Percentiles rank a stretch among this genome's conserved stretches.
Evolutionary conservation across 2,888 invertebrate species (phyloP).

Genomic region (Athrips mouffetella): DNA sequence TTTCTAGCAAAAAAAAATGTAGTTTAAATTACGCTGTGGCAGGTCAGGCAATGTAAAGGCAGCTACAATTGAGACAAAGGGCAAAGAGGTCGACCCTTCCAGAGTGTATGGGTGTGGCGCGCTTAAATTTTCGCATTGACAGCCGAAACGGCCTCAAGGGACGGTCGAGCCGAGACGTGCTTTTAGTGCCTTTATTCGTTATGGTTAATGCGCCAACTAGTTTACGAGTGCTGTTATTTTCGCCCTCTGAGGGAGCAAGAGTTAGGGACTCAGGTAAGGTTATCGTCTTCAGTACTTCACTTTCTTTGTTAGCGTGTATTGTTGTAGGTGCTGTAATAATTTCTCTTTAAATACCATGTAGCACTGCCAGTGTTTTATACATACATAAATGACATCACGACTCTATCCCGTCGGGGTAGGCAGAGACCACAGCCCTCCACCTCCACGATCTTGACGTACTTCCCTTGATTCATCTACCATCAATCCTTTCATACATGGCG

Average conservation of each 20-base stretch:
- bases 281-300: conserved; percentile 8
- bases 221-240: conserved; percentile 73
- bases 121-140: conserved; percentile 78
- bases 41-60: conserved; percentile 39
- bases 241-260: conserved; percentile 48
- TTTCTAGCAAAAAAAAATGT: not conserved
- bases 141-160: conserved; percentile 75
- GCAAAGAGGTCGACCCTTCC: conserved; percentile 69
- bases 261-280: conserved; percentile 21
- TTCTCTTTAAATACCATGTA: too few species aligned
- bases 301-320: not conserved
- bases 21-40: conserved; percentile 20
- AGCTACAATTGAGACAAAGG: conserved; percentile 72
- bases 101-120: conserved; percentile 75
- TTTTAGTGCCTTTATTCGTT: conserved; percentile 78
- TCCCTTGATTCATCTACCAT: too few species aligned
- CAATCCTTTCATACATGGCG: too few species aligned
- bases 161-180: conserved; percentile 55
- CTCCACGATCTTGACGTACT: too few species aligned
- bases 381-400: too few species aligned
- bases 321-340: conserved; percentile 20
- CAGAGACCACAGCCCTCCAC: too few species aligned
- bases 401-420: too few species aligned
- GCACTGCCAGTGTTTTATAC: too few species aligned
- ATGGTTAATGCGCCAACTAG: conserved; percentile 74